Evolutionary conservation across 2,888 invertebrate genomes (phyloP).

Genomic region (Drosophila macrothrix): DNA sequence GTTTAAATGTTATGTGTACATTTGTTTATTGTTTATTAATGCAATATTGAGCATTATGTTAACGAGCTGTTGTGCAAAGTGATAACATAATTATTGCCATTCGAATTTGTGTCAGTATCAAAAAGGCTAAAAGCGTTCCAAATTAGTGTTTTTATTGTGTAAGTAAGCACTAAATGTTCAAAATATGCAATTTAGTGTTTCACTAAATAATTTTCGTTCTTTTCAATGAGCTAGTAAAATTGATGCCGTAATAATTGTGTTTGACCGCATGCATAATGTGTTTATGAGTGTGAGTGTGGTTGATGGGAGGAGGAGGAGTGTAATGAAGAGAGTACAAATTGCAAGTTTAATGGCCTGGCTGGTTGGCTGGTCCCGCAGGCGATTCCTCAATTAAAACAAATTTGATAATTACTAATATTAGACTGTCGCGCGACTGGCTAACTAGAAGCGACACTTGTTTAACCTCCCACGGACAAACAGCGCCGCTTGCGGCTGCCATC

Average conservation of each 20-base stretch:
- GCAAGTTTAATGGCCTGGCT: constrained; percentile 27
- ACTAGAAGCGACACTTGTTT: constrained; percentile 49
- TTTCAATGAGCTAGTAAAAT: constrained; percentile 47
- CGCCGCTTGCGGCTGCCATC: constrained; percentile 46
- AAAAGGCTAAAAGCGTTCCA: constrained; percentile 38
- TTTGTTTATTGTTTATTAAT: constrained; percentile 42
- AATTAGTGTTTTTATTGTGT: constrained; percentile 39
- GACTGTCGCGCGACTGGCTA: constrained; percentile 32
- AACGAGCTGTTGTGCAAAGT: constrained; percentile 21
- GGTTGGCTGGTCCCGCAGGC: constrained; percentile 22
- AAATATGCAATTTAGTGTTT: constrained; percentile 9
- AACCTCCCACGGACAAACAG: constrained; percentile 50
- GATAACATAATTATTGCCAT: constrained; percentile 28
- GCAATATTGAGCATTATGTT: constrained; percentile 44
- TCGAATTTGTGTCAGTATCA: constrained; percentile 21
- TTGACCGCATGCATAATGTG: constrained; percentile 24
- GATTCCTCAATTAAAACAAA: constrained; percentile 71
- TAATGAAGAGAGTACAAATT: constrained; percentile 6
- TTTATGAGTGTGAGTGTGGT: constrained; percentile 10
- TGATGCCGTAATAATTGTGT: constrained; percentile 52
- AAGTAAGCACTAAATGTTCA: constrained; percentile 32
- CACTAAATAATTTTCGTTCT: constrained; percentile 18
- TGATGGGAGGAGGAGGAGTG: constrained; percentile 1
- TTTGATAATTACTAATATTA: constrained; percentile 73
- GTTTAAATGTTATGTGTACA: constrained; percentile 64